These are phyloP conservation scores for Hydrotaea cyrtoneurina DNA, from an alignment of 2,888 invertebrate species.

Conservation along the genomic window DNA sequence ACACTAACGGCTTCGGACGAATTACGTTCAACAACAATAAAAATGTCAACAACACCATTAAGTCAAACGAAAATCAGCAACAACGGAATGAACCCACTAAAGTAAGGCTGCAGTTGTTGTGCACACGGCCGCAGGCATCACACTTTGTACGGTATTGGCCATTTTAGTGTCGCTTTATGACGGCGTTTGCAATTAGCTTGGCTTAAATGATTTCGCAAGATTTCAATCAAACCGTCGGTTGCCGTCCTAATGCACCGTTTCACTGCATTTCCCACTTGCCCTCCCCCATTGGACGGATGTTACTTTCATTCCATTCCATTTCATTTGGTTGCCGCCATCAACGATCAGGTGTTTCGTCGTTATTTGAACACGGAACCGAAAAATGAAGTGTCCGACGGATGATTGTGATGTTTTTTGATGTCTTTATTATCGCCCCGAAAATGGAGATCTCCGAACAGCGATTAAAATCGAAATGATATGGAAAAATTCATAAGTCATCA, in stretches of 20 bases:
- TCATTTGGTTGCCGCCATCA: background rate
- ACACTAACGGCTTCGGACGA: conserved; percentile 9
- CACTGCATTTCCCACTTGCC: background rate
- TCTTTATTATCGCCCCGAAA: conserved; percentile 49
- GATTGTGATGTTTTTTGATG: conserved; percentile 23
- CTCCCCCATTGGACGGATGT: background rate
- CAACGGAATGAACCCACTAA: background rate
- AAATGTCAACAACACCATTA: conserved; percentile 50
- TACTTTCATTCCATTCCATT: background rate
- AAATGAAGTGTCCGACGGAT: conserved; percentile 25
- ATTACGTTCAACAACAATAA: conserved; percentile 34
- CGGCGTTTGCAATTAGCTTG: conserved; percentile 66
- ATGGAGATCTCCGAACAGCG: conserved; percentile 44
- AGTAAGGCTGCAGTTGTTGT: background rate
- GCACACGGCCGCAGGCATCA: background rate
- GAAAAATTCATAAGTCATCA: conserved; percentile 52
- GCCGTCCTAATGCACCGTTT: conserved; percentile 16
- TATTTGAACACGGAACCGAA: background rate
- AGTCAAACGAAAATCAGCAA: conserved; percentile 19
- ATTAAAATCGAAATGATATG: conserved; percentile 32
- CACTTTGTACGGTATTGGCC: background rate
- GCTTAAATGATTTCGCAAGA: conserved; percentile 58
- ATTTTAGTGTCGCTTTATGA: conserved; percentile 40
- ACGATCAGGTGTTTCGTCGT: conserved; percentile 43
- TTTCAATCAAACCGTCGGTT: conserved; percentile 48